Evolutionary conservation across 2,113 vertebrate species (phyloP), one percentile per base, ranked within the genome.

Genomic region (Gavia stellata): DNA sequence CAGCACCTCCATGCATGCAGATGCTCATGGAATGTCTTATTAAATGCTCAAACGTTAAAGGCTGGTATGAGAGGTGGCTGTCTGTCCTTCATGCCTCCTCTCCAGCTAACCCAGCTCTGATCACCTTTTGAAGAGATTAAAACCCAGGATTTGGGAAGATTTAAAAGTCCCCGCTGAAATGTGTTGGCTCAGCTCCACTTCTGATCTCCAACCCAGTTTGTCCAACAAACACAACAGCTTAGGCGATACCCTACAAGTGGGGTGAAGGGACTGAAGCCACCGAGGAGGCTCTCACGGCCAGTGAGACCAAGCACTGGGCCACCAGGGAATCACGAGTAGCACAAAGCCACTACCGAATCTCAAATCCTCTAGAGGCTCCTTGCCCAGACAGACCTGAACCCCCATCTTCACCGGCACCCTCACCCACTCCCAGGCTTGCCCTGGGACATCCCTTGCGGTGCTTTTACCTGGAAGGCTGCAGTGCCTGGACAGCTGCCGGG

Each of bases 381-480:
- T 47, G 44, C 33, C 45, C 78, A 68, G 72, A 26, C 17, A 74
- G 28, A n/a, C 20, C 24, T 26, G 26, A 42, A 44, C 3, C 7
- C 34, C 56, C 44, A 33, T 12, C 70, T 50, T 40, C 65, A n/a
- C 38, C 2, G 0, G 14, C 31, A 44, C 66, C 33, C 31, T 71
- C 62, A 5, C 44, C 73, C 52, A 2, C 28, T 18, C 10, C 47
- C 59, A 26, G 59, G 26, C 31, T 52, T 53, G 16, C 8, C 59
- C 82, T 15, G 8, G 28, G 45, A 21, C 18, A 36, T 9, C 24
- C 21, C 40, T 56, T 20, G 7, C 0, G 18, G 10, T 19, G 80
- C 21, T 34, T 65, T 97, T 97, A 97, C 97, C 97, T 97, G 97
- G 91, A 40, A 96, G 81, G 81, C 83, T 93, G 88, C 84, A 88